phyloP scores from a whole-genome alignment of 2,797 vertebrate species.

The Lepilemur ruficaudatus region DNA sequence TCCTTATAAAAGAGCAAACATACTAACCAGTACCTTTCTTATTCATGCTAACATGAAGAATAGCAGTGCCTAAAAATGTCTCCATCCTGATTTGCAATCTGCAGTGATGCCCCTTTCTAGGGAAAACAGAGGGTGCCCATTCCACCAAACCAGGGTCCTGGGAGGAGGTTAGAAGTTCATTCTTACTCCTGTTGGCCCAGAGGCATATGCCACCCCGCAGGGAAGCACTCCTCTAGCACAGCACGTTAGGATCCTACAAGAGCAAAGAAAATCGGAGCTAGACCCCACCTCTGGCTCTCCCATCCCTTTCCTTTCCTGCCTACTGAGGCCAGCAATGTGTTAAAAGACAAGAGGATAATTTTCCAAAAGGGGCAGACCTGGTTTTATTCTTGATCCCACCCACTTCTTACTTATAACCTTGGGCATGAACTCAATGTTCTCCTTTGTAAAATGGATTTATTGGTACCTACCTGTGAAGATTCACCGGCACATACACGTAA shows the following conservation, averaged over 20 bases:
- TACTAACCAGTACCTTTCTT: no score
- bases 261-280: no score
- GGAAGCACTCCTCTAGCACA: background rate
- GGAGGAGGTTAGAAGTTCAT: background rate
- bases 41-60: background rate
- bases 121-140: no score
- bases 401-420: no score
- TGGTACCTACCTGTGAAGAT: rapidly evolving
- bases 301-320: background rate
- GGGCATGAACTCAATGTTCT: background rate
- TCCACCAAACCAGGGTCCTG: background rate
- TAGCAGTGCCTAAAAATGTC: background rate
- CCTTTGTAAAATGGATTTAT: no score
- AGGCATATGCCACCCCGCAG: background rate
- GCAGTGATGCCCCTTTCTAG: rapidly evolving
- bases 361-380: rapidly evolving
- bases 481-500: rapidly evolving
- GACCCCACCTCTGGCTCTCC: background rate
- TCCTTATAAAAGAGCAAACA: background rate
- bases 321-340: background rate
- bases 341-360: background rate
- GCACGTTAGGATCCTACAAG: background rate
- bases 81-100: background rate
- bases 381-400: background rate
- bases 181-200: background rate